Base-by-base conservation (phyloP, 2,113 vertebrate genomes). In the Forbesichthys agassizii region DNA sequence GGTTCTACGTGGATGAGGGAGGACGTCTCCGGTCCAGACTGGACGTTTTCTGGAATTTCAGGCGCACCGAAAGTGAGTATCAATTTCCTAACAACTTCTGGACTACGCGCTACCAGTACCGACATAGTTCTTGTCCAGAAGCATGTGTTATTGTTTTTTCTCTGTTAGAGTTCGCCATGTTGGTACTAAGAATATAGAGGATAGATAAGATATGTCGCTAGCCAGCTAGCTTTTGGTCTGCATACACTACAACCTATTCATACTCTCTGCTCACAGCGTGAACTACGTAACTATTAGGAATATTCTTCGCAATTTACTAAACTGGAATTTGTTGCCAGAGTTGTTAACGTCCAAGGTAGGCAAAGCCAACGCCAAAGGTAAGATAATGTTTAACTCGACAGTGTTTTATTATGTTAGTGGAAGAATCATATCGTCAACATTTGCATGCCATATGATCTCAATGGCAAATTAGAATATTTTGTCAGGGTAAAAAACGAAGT, bases 41-140 rank as follows among this genome's bases (percentile, higher is more conserved):
- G 87, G 84, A 85, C 79, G 74, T 68, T 83, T 82, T 86, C 84
- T 88, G 88, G 85, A 81, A 71, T 67, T 83, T 88, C 77, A 67
- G 78, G 75, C 75, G 82, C 80, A 89, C 73, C 69, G 63, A 88
- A 74, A 78, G 88, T 91, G 75, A 91, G 90, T 90, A 88, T 70
- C 62, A 48, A 80, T 87, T 84, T 81, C 69, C 72, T 74, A 64
- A 42, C 56, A 78, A 84, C 63, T 85, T 82, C 1, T 73, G 36
- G 5, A 62, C 7, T 42, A 58, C 36, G n/a, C 64, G 2, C 65
- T 64, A 13, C 13, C 16, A 20, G 64, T 65, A 61, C 13, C 48
- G 49, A 9, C 27, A 5, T 49, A 46, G 1, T 77, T 66, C 42
- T 1, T 62, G 4, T 59, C 5, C 3, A 60, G 60, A 18, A 10